Conservation (phyloP, 2,797 vertebrate genomes). For the Lycodopsis pacificus region DNA sequence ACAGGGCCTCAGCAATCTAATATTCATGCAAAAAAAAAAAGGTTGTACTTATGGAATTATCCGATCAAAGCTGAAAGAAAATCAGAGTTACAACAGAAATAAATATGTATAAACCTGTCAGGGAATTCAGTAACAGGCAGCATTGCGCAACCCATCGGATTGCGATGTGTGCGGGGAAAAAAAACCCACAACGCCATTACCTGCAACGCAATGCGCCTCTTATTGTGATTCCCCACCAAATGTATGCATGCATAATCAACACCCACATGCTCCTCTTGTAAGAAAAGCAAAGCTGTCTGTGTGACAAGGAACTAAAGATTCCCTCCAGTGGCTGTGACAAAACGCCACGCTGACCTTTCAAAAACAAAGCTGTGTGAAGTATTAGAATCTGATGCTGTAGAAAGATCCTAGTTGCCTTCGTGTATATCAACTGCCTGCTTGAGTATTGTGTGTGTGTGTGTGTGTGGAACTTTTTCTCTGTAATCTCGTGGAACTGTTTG, state of each 20-base stretch:
- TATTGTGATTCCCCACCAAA: constrained; percentile 78
- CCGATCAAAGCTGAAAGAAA: constrained; percentile 37
- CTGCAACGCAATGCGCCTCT: constrained; percentile 76
- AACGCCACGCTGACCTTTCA: constrained; percentile 91
- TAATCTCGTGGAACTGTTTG: constrained; percentile 97
- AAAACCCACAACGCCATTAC: constrained; percentile 78
- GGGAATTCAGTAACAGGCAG: constrained; percentile 68
- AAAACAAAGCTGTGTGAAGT: constrained; percentile 97
- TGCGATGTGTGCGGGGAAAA: constrained; percentile 49
- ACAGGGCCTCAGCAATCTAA: constrained; percentile 33
- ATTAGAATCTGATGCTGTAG: constrained; percentile 99
- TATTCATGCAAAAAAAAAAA: constrained; percentile 11
- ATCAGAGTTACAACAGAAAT: constrained; percentile 31
- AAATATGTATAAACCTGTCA: constrained; percentile 32
- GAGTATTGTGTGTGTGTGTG: constrained; percentile 99
- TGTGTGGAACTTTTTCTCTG: constrained; percentile 96
- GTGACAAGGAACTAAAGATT: constrained; percentile 85
- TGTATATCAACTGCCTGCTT: constrained; percentile 99
- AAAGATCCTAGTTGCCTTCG: constrained; percentile 99
- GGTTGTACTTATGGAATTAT: constrained; percentile 40
- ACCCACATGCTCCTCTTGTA: constrained; percentile 43
- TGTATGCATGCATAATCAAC: constrained; percentile 67
- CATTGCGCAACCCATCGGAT: constrained; percentile 70
- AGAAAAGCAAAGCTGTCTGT: constrained; percentile 79
- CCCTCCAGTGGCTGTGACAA: constrained; percentile 71